Percentiles rank a stretch among this genome's conserved stretches.
Conservation (phyloP, 2,797 vertebrate species). For the Emydoidea blandingii region DNA sequence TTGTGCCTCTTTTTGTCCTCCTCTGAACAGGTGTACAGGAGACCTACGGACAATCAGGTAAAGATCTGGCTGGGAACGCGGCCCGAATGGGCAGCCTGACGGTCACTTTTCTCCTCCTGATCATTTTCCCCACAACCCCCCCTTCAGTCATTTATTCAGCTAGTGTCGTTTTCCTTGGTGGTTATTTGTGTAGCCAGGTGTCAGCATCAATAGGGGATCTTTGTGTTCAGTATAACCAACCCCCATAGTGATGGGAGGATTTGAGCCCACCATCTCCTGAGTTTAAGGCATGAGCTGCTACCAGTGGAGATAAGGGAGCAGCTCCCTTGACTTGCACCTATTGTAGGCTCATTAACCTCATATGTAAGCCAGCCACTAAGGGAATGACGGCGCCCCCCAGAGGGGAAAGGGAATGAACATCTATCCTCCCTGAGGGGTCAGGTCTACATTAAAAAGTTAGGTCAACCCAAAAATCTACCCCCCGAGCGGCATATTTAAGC, state of each 20-base stretch:
- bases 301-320: neutral
- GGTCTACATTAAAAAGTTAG: neutral
- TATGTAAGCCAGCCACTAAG: too few relatives aligned
- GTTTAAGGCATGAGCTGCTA: neutral
- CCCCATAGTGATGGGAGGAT: neutral
- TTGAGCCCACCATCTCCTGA: neutral
- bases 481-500: neutral
- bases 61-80: neutral
- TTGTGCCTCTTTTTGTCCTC: neutral
- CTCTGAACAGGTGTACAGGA: neutral
- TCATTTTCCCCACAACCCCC: neutral
- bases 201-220: too few relatives aligned
- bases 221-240: too few relatives aligned
- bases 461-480: neutral
- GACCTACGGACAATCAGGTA: neutral
- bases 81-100: neutral
- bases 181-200: neutral
- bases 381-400: too few relatives aligned
- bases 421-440: too few relatives aligned
- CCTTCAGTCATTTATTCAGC: neutral
- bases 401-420: too few relatives aligned
- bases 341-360: neutral
- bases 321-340: too few relatives aligned
- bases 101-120: neutral
- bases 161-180: neutral